Evolutionary conservation across 1,140 invertebrate species (phyloP).

Genomic region (Agraylea sexmaculata): DNA sequence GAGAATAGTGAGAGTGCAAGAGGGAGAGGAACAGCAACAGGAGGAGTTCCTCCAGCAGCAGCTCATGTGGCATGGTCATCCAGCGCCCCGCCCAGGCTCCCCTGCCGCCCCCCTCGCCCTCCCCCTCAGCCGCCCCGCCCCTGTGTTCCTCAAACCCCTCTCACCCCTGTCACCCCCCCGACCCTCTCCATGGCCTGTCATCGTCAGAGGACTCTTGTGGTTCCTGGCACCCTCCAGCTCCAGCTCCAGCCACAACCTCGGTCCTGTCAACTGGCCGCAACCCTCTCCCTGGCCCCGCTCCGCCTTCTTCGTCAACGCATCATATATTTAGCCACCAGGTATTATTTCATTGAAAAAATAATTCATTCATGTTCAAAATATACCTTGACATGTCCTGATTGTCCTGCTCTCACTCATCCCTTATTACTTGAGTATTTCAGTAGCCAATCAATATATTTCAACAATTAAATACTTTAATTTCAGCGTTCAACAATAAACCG

Average conservation of each 20-base stretch:
- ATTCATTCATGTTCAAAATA: constrained; percentile 3
- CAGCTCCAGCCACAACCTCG: not conserved
- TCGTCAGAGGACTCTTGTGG: constrained; percentile 17
- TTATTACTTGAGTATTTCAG: not conserved
- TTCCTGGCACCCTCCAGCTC: no score
- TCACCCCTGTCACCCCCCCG: no score
- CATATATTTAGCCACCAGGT: constrained; percentile 7
- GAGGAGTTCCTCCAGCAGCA: not conserved
- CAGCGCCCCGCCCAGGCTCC: not conserved
- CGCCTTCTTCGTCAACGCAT: constrained; percentile 6
- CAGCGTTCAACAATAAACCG: constrained; percentile 49
- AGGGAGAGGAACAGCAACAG: not conserved
- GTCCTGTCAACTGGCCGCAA: not conserved
- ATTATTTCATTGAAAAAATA: no score
- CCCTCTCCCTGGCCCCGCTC: not conserved
- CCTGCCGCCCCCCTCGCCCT: not conserved
- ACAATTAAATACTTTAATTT: constrained; percentile 21
- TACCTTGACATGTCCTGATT: not conserved
- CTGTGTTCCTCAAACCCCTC: not conserved
- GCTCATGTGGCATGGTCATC: not conserved
- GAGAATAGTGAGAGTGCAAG: not conserved
- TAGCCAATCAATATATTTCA: not conserved
- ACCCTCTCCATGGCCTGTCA: no score
- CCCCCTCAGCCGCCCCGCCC: not conserved
- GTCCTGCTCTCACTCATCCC: not conserved